Base-by-base conservation (phyloP, 2,888 invertebrate genomes). In the Sinodicranocentrus sp. region DNA sequence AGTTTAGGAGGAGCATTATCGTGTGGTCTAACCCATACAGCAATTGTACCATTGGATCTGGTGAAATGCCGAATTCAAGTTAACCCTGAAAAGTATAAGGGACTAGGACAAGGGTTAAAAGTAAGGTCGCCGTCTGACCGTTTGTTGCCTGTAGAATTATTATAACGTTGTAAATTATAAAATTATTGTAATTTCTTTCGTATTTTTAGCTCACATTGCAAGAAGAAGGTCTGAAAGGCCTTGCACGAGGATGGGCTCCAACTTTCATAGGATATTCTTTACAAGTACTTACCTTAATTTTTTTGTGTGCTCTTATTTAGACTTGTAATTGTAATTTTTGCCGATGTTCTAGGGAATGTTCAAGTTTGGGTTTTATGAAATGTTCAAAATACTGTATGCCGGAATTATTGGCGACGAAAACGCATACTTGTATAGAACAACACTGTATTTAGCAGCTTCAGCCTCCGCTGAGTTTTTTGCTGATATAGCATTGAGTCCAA, bases 381-480 rank as follows among this genome's bases (percentile, higher is more conserved):
- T 98, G 57, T 99, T 97, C 92, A 97, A 99, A 92, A 95, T 95
- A 79, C 90, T 94, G 2, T 99, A 99, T 91, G 92, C 94, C 17
- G 92, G 94, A 87, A 89, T 95, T 80, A 90, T 97, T 86, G 98
- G 98, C 79, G 98, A 98, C 91, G 98, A 99, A 91, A 94, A 95
- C 1, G 92, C 97, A 0, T 99, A 96, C 91, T 91, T 95, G 15
- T 98, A 96, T 93, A 94, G 97, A 88, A 97, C 96, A 0, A 93
- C 92, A 13, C 90, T 97, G 65, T 99, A 99, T 90, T 92, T 99
- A 88, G 95, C 95, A 48, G 95, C 99, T 0, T 97, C 97, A 19
- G 99, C 99, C 0, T 95, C 97, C 0, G 99, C 99, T 10, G 99
- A 99, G 91, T 98, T 99, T 93, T 97, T 99, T 91, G 99, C 99